These are phyloP conservation scores for Melipona quadrifasciata DNA, from an alignment of 1,140 invertebrate species.

Conservation along the genomic window DNA sequence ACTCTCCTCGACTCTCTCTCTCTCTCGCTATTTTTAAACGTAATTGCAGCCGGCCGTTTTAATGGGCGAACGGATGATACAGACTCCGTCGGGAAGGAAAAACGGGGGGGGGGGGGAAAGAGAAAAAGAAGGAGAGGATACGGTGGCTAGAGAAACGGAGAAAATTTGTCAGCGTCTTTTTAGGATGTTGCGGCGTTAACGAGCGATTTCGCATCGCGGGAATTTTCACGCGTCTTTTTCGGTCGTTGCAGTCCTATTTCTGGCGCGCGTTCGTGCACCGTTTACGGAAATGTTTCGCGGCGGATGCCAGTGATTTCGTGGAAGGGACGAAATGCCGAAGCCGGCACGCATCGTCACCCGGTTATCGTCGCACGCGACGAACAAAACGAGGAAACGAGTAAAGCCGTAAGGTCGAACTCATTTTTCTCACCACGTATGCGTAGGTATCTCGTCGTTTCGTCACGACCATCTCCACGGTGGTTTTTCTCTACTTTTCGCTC, in stretches of 20 bases:
- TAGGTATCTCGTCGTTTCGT: background rate
- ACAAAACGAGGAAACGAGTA: background rate
- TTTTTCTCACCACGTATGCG: background rate
- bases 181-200: constrained; percentile 27
- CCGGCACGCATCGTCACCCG: no score
- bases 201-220: constrained; percentile 17
- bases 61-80: constrained; percentile 75
- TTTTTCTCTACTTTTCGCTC: background rate
- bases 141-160: constrained; percentile 24
- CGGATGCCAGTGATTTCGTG: background rate
- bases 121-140: background rate
- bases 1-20: constrained; percentile 68
- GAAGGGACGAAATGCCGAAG: no score
- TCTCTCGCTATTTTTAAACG: constrained; percentile 79
- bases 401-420: background rate
- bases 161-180: constrained; percentile 59
- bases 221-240: background rate
- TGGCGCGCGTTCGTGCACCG: no score
- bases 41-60: constrained; percentile 79
- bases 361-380: background rate
- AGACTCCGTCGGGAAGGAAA: constrained; percentile 57
- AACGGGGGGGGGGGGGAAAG: no score
- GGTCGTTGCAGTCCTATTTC: no score
- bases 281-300: background rate
- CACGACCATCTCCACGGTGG: background rate